These are phyloP conservation scores for Tenrec ecaudatus DNA, from an alignment of 2,113 vertebrate species.

Conservation along the genomic window DNA sequence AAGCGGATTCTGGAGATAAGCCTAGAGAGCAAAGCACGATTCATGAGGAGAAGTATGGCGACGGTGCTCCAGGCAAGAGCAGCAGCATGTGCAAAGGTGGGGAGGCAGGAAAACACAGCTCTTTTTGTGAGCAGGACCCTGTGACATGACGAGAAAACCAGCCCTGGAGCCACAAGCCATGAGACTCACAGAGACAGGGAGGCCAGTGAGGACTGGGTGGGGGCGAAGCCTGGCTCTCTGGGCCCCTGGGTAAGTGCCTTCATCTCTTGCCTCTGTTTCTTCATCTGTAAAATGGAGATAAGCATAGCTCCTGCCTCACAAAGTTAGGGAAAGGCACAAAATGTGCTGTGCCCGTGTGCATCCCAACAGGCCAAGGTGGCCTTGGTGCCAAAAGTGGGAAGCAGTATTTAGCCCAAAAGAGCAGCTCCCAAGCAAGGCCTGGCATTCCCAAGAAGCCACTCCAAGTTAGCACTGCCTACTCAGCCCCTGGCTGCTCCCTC, in stretches of 20 bases:
- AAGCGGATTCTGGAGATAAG: not conserved
- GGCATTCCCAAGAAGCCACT: constrained; percentile 15
- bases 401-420: not conserved
- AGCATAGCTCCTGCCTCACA: not conserved
- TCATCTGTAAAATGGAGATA: constrained; percentile 25
- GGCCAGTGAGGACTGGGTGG: not conserved
- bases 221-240: not conserved
- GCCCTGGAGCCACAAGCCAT: not conserved
- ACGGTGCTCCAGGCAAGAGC: not conserved
- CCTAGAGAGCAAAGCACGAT: not conserved
- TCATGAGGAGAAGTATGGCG: not conserved
- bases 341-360: not conserved
- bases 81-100: not conserved
- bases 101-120: not conserved
- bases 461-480: not conserved
- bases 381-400: not conserved
- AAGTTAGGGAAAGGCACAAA: not conserved
- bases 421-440: not conserved
- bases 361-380: not conserved
- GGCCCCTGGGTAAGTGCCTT: not conserved
- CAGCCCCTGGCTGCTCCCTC: not conserved
- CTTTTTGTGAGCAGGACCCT: not conserved
- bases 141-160: not conserved
- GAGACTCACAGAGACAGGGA: not conserved
- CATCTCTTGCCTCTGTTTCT: not conserved